A percentile compares a stretch with the other conserved stretches of the same genome.
These are phyloP conservation scores for Arctopsyche grandis DNA, from an alignment of 1,140 invertebrate genomes.

Conservation along the genomic window DNA sequence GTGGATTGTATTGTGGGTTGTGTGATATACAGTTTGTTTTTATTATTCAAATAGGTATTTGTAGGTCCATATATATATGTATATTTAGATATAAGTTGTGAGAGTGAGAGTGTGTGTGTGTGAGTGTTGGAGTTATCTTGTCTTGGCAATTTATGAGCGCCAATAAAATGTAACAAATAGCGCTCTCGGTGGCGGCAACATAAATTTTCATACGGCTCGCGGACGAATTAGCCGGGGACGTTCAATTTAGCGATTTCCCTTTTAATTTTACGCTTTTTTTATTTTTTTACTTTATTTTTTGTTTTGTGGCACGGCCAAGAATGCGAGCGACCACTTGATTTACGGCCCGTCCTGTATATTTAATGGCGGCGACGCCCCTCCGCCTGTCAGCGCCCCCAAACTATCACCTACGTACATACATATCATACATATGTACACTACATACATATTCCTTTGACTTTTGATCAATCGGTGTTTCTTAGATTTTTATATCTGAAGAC, in stretches of 20 bases:
- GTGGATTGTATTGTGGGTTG: no score
- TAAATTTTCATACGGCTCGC: conserved; percentile 21
- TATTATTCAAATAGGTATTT: background rate
- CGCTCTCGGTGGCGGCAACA: conserved; percentile 2
- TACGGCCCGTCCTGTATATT: conserved; percentile 3
- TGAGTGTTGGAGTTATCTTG: conserved; percentile 20
- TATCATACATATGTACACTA: no score
- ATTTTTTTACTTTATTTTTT: background rate
- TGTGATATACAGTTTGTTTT: no score
- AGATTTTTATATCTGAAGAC: no score
- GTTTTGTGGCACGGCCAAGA: background rate
- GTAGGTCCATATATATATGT: no score
- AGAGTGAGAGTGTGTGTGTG: background rate
- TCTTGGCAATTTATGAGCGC: conserved; percentile 16
- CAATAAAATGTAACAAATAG: conserved; percentile 39
- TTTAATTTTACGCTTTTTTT: background rate
- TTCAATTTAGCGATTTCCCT: conserved; percentile 18
- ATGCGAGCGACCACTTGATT: conserved; percentile 28
- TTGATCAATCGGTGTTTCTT: no score
- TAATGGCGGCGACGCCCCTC: background rate
- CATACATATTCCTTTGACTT: no score
- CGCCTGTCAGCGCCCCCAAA: conserved; percentile 28
- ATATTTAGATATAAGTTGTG: conserved; percentile 1
- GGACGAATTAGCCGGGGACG: conserved; percentile 24
- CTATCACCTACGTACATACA: conserved; percentile 23